These are phyloP conservation scores for Acheta domesticus DNA, from an alignment of 2,888 invertebrate species.

Conservation along the genomic window DNA sequence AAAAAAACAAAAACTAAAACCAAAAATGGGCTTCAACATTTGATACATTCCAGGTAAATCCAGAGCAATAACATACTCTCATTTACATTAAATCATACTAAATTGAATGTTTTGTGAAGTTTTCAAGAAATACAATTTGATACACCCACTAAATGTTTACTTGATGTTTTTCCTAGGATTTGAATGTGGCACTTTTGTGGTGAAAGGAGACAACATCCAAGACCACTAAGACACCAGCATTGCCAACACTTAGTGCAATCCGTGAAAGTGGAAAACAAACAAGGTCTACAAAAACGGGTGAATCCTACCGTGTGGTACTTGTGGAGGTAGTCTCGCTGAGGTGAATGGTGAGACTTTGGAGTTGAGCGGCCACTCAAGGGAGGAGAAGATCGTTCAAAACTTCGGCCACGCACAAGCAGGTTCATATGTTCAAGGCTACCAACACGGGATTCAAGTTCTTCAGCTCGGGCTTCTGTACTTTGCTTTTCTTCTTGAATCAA, in stretches of 20 bases:
- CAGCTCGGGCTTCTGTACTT: constrained; percentile 93
- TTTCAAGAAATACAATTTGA: no score
- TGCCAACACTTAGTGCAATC: constrained; percentile 29
- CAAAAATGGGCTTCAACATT: no score
- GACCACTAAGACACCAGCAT: constrained; percentile 27
- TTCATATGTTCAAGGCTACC: constrained; percentile 95
- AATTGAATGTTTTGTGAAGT: no score
- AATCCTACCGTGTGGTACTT: constrained; percentile 91
- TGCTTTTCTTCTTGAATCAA: constrained; percentile 86
- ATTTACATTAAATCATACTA: no score
- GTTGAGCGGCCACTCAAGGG: constrained; percentile 89
- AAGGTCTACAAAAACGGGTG: constrained; percentile 5
- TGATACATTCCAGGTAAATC: no score
- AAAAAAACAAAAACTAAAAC: no score
- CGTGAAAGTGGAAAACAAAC: constrained; percentile 28
- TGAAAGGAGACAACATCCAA: constrained; percentile 18
- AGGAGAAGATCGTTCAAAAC: constrained; percentile 69
- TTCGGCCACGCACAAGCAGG: constrained; percentile 68
- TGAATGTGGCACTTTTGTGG: constrained; percentile 4
- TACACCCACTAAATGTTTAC: no score
- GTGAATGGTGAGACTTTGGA: constrained; percentile 73
- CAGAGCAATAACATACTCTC: no score
- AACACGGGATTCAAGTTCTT: constrained; percentile 93
- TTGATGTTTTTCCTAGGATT: background rate
- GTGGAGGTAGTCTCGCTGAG: constrained; percentile 79